Conservation (phyloP, 2,888 invertebrate genomes). For the Ctena decussata region DNA sequence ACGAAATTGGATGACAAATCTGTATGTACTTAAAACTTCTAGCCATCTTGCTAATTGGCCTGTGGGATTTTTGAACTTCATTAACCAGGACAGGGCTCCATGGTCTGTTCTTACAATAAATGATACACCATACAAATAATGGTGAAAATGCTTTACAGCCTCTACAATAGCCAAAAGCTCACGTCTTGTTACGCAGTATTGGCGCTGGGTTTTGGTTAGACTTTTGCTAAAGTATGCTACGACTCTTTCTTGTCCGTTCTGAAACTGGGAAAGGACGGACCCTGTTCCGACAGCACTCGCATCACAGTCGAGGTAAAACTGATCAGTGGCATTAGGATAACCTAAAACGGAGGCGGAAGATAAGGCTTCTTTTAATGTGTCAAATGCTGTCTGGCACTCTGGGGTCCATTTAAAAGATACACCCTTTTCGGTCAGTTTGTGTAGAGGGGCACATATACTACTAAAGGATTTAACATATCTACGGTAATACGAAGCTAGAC, state of each 20-base stretch:
- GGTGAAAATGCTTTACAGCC: slow-evolving; percentile 51
- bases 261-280: slow-evolving; percentile 45
- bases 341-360: slow-evolving; percentile 22
- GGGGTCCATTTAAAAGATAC: neutral
- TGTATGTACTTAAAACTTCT: slow-evolving; percentile 40
- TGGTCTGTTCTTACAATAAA: slow-evolving; percentile 53
- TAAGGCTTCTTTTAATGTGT: slow-evolving; percentile 19
- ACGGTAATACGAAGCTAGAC: neutral
- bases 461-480: neutral
- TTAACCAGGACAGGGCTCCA: slow-evolving; percentile 54
- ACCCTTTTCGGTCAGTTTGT: neutral
- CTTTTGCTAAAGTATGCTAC: slow-evolving; percentile 47
- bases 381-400: neutral
- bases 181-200: slow-evolving; percentile 52
- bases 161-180: slow-evolving; percentile 57
- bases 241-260: slow-evolving; percentile 38
- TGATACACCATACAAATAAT: slow-evolving; percentile 55
- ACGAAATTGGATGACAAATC: slow-evolving; percentile 9
- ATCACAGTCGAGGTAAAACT: slow-evolving; percentile 50
- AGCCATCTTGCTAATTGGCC: slow-evolving; percentile 15
- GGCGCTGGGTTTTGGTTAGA: slow-evolving; percentile 40
- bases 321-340: slow-evolving; percentile 28
- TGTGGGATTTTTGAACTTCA: slow-evolving; percentile 45
- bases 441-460: neutral
- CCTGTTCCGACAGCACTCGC: slow-evolving; percentile 40